phyloP scores from a whole-genome alignment of 2,113 vertebrate genomes.

The Microcebus jonahi region DNA sequence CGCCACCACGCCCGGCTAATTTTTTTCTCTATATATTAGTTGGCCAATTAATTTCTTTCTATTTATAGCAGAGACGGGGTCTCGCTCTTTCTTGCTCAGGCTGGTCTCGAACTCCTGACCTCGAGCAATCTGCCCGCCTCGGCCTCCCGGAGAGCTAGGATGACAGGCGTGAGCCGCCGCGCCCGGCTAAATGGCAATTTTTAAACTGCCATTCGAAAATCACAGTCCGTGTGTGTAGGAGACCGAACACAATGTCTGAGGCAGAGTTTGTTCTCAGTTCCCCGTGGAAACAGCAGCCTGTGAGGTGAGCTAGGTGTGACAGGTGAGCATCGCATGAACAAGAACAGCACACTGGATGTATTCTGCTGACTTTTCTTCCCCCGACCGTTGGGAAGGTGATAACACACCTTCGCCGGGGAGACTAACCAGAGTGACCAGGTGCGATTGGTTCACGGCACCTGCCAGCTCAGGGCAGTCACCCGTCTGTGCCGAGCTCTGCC shows the following conservation, averaged over 20 bases:
- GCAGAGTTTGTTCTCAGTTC: neutral
- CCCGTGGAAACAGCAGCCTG: neutral
- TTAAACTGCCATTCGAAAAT: neutral
- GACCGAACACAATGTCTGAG: neutral
- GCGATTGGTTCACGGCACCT: fast-evolving
- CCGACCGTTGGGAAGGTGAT: fast-evolving
- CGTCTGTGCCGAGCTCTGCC: fast-evolving
- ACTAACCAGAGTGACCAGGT: fast-evolving
- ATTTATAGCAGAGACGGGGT: no score
- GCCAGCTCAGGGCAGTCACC: fast-evolving
- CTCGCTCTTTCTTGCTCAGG: no score
- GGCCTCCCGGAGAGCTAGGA: no score
- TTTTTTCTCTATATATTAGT: no score
- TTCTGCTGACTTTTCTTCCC: fast-evolving
- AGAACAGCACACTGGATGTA: fast-evolving
- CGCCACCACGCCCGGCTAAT: no score
- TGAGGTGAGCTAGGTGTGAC: no score
- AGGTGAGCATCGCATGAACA: fast-evolving
- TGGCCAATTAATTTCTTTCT: no score
- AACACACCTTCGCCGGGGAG: neutral
- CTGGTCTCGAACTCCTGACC: no score
- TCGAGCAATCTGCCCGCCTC: no score
- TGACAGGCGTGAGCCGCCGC: no score
- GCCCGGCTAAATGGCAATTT: no score
- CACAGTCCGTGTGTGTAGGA: fast-evolving